A percentile compares a stretch with the other conserved stretches of the same genome.
These are phyloP conservation scores for Diabrotica balteata DNA, from an alignment of 2,888 invertebrate genomes.

Conservation along the genomic window DNA sequence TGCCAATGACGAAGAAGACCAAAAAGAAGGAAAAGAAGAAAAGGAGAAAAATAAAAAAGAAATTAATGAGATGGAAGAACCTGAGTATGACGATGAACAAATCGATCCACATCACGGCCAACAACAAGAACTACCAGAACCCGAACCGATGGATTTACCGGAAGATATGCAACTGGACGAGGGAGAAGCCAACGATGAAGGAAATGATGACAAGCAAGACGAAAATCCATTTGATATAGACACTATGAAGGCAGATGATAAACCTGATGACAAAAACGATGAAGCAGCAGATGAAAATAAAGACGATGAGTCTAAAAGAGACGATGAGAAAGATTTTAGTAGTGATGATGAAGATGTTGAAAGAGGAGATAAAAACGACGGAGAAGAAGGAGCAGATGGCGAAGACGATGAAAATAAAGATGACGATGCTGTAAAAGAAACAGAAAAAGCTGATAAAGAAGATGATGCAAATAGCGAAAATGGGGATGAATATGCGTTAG, in stretches of 20 bases:
- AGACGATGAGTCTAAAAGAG: constrained; percentile 47
- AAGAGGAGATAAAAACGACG: constrained; percentile 59
- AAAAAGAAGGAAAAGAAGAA: constrained; percentile 63
- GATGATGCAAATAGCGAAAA: constrained; percentile 58
- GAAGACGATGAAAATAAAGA: constrained; percentile 44
- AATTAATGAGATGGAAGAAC: constrained; percentile 84
- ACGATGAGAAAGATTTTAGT: constrained; percentile 53
- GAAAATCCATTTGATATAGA: constrained; percentile 90
- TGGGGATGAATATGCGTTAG: constrained; percentile 50
- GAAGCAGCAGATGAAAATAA: constrained; percentile 56
- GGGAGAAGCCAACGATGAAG: constrained; percentile 68
- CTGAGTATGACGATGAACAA: constrained; percentile 81
- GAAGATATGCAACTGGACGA: constrained; percentile 86
- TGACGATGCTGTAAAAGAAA: constrained; percentile 51
- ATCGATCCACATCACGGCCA: constrained; percentile 84
- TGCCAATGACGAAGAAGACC: constrained; percentile 57
- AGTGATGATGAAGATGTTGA: constrained; percentile 54
- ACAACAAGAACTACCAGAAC: constrained; percentile 77
- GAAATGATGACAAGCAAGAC: constrained; percentile 63
- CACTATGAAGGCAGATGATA: constrained; percentile 70
- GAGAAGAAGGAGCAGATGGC: constrained; percentile 53
- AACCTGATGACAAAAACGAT: constrained; percentile 56
- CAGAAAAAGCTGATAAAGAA: constrained; percentile 46
- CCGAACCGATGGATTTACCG: constrained; percentile 87
- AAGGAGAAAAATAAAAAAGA: constrained; percentile 67